Evolutionary conservation across 2,888 invertebrate genomes (phyloP).

Genomic region (Parnassius orleans): DNA sequence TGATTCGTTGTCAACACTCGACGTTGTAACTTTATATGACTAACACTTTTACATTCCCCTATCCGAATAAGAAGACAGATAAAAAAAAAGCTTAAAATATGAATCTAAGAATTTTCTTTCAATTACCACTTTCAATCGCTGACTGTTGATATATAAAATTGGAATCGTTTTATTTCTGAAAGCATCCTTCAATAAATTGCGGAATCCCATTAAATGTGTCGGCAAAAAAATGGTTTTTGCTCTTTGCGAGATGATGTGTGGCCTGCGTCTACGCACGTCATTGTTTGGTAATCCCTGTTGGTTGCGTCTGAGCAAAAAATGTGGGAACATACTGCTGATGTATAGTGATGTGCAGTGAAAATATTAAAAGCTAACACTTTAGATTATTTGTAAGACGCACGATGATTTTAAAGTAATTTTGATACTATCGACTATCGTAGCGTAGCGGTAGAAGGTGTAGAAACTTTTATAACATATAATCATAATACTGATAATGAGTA

Average conservation of each 20-base stretch:
- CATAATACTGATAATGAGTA: too few relatives aligned
- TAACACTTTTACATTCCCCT: too few relatives aligned
- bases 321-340: constrained; percentile 56
- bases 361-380: too few relatives aligned
- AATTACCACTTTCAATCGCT: constrained; percentile 5
- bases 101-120: constrained; percentile 4
- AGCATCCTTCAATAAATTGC: constrained; percentile 53
- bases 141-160: constrained; percentile 19
- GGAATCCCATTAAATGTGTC: constrained; percentile 66
- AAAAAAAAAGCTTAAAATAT: too few relatives aligned
- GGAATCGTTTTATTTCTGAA: constrained; percentile 31
- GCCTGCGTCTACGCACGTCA: constrained; percentile 57
- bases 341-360: constrained; percentile 42
- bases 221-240: constrained; percentile 57
- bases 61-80: too few relatives aligned
- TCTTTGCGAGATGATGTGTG: constrained; percentile 66
- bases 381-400: too few relatives aligned
- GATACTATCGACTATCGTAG: too few relatives aligned
- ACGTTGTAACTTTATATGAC: too few relatives aligned
- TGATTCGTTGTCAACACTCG: too few relatives aligned
- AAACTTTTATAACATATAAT: too few relatives aligned
- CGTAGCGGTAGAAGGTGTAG: too few relatives aligned
- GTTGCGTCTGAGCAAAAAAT: constrained; percentile 60
- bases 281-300: constrained; percentile 68
- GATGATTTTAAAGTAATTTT: too few relatives aligned